A percentile compares a stretch with the other conserved stretches of the same genome.
Evolutionary conservation across 2,888 invertebrate species (phyloP).

Genomic region (Andrena praecox): DNA sequence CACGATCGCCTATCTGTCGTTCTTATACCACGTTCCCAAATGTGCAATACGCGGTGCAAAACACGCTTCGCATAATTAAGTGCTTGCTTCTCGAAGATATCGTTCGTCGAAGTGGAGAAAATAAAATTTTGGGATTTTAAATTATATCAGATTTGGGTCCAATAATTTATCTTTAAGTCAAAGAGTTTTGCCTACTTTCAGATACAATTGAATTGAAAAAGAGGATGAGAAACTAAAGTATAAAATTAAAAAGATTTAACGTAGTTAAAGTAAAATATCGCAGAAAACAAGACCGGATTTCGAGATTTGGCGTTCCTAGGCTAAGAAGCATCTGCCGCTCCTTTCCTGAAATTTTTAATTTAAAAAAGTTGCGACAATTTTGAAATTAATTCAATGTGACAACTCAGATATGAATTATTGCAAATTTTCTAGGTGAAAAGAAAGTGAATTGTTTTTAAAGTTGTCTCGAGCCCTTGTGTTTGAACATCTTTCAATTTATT

Average conservation of each 20-base stretch:
- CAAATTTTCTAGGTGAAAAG: no score
- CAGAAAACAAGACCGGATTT: neutral
- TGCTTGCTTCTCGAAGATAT: neutral
- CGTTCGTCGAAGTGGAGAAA: neutral
- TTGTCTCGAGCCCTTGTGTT: no score
- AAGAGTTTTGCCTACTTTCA: neutral
- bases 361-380: no score
- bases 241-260: neutral
- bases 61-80: neutral
- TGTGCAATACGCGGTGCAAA: neutral
- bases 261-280: neutral
- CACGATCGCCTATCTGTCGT: slow-evolving; percentile 3
- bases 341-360: no score
- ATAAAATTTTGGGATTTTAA: neutral
- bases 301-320: no score
- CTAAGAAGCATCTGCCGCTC: no score
- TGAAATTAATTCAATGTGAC: no score
- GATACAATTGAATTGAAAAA: neutral
- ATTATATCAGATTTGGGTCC: neutral
- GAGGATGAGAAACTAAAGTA: neutral
- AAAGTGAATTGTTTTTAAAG: neutral
- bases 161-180: neutral
- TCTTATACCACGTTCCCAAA: neutral
- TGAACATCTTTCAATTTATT: no score
- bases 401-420: no score